Conservation (phyloP, 2,888 invertebrate species). For the Bombyx huttoni region DNA sequence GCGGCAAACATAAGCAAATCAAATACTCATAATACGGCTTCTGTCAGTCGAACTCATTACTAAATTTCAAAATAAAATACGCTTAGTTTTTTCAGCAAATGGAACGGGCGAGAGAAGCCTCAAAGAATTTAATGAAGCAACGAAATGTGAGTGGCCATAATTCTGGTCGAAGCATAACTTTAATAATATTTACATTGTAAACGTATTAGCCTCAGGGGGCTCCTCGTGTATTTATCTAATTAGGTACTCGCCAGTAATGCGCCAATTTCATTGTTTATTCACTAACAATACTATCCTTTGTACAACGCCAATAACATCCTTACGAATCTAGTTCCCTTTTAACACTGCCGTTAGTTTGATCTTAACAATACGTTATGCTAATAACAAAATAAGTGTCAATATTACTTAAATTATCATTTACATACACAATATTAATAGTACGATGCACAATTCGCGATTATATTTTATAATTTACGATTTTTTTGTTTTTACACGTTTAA, state of each 20-base stretch:
- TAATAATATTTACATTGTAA: conserved; percentile 48
- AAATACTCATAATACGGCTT: conserved; percentile 22
- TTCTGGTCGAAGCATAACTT: conserved; percentile 35
- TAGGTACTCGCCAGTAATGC: conserved; percentile 74
- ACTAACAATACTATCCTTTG: conserved; percentile 67
- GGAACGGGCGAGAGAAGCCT: conserved; percentile 26
- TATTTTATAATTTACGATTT: conserved; percentile 46
- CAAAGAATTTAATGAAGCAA: conserved; percentile 43
- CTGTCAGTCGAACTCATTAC: conserved; percentile 29
- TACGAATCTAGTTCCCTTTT: conserved; percentile 55
- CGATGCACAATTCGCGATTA: conserved; percentile 59
- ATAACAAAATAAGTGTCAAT: conserved; percentile 69
- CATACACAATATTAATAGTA: conserved; percentile 50
- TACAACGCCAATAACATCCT: conserved; percentile 68
- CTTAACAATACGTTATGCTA: conserved; percentile 55
- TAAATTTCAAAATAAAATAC: conserved; percentile 12
- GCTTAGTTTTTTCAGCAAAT: conserved; percentile 12
- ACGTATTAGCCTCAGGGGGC: conserved; percentile 59
- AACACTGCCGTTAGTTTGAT: conserved; percentile 58
- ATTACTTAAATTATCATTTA: conserved; percentile 56
- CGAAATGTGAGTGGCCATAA: conserved; percentile 49
- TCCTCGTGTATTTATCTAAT: conserved; percentile 64
- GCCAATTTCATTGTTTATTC: conserved; percentile 66
- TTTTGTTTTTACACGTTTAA: conserved; percentile 55
- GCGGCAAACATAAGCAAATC: conserved; percentile 39